Evolutionary conservation across 1,140 invertebrate genomes (phyloP).

Genomic region (Eumeta japonica): DNA sequence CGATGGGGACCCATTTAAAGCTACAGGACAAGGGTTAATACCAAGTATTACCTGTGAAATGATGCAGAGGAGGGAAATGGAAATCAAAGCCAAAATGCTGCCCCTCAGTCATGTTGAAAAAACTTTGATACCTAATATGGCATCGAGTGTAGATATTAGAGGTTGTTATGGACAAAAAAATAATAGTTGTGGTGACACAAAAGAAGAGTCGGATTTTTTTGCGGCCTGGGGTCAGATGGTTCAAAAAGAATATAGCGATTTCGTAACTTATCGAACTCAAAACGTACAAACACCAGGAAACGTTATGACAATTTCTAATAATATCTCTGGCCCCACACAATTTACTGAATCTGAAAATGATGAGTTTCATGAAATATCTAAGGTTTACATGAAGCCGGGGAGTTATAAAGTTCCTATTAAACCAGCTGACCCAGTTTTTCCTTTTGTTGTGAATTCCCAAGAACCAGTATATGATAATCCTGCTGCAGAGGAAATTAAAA

Average conservation of each 20-base stretch:
- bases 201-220: conserved; percentile 51
- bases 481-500: conserved; percentile 28
- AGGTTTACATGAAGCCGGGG: conserved; percentile 55
- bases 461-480: conserved; percentile 27
- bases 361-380: conserved; percentile 52
- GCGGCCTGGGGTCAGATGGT: conserved; percentile 53
- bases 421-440: conserved; percentile 31
- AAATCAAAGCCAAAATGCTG: conserved; percentile 50
- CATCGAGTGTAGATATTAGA: conserved; percentile 30
- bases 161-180: conserved; percentile 43
- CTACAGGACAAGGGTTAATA: conserved; percentile 33
- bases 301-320: conserved; percentile 43
- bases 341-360: conserved; percentile 50
- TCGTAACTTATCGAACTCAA: conserved; percentile 50
- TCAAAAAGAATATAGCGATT: conserved; percentile 51
- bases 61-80: conserved; percentile 41
- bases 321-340: conserved; percentile 54
- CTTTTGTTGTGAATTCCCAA: conserved; percentile 26
- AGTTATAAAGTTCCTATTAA: conserved; percentile 56
- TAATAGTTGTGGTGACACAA: conserved; percentile 46
- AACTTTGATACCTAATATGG: conserved; percentile 44
- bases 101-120: conserved; percentile 50
- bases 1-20: conserved; percentile 44
- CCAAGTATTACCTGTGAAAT: conserved; percentile 32
- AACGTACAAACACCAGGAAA: conserved; percentile 39